Conservation (phyloP, 2,888 invertebrate genomes). For the Zelleria hepariella region DNA sequence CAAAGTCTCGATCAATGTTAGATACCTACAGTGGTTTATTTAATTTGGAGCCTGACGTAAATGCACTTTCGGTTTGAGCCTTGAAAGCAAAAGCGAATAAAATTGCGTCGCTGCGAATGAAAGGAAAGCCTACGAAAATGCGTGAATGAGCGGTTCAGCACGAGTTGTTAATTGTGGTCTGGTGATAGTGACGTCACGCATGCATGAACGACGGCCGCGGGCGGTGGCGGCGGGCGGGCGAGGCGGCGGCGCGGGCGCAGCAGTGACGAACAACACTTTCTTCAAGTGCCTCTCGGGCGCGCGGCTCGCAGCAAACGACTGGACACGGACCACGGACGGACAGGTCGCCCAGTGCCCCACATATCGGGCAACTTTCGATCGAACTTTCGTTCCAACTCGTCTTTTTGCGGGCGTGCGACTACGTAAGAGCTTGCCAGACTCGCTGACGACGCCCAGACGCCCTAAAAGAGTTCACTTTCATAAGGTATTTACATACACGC, state of each 20-base stretch:
- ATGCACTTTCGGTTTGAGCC: not conserved
- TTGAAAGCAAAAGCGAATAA: not conserved
- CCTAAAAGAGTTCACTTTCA: slow-evolving; percentile 38
- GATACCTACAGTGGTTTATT: not conserved
- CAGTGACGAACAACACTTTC: slow-evolving; percentile 28
- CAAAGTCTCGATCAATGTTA: not conserved
- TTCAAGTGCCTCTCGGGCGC: slow-evolving; percentile 24
- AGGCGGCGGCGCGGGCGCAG: not conserved
- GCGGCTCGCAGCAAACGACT: slow-evolving; percentile 26
- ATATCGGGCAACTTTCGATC: slow-evolving; percentile 69
- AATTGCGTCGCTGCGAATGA: not conserved
- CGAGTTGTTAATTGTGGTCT: not conserved
- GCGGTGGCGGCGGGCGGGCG: not conserved
- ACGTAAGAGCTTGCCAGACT: slow-evolving; percentile 43
- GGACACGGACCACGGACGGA: slow-evolving; percentile 41
- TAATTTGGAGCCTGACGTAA: not conserved
- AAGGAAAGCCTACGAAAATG: not conserved
- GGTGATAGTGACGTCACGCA: slow-evolving; percentile 5
- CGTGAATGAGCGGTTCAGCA: not conserved
- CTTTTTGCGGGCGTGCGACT: slow-evolving; percentile 34
- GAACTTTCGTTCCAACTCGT: slow-evolving; percentile 61
- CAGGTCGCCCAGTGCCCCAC: slow-evolving; percentile 56
- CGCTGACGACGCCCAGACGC: slow-evolving; percentile 37
- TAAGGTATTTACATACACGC: slow-evolving; percentile 7
- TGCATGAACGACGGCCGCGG: not conserved